Conservation (phyloP, 2,797 vertebrate species). For the Manis pentadactyla region DNA sequence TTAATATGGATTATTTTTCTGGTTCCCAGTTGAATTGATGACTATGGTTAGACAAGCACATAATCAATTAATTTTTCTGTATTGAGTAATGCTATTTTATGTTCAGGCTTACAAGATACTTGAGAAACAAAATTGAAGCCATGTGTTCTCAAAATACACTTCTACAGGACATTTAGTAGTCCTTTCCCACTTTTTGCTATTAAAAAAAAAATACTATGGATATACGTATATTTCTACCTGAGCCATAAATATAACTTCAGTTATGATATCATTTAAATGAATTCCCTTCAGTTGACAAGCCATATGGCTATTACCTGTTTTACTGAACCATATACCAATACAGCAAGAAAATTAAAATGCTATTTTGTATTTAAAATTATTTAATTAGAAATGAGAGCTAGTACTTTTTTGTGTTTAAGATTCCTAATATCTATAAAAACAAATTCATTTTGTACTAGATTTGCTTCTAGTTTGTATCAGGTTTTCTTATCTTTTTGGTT, state of each 20-base stretch:
- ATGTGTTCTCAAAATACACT: constrained; percentile 33
- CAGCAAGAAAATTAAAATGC: not conserved
- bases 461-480: not conserved
- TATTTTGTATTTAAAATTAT: constrained; percentile 19
- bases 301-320: not conserved
- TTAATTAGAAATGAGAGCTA: not conserved
- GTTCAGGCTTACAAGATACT: constrained; percentile 57
- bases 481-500: not conserved
- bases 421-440: not conserved
- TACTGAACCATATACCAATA: not conserved
- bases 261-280: not conserved
- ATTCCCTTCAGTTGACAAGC: not conserved
- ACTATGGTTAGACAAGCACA: constrained; percentile 55
- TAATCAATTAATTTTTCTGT: constrained; percentile 68
- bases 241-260: not conserved
- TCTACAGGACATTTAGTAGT: not conserved
- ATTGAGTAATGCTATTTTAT: constrained; percentile 68
- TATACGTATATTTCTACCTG: not conserved
- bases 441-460: constrained; percentile 25
- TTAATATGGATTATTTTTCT: constrained; percentile 66
- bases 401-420: not conserved
- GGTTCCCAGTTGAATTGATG: constrained; percentile 56
- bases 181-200: not conserved
- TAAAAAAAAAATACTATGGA: not conserved
- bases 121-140: constrained; percentile 64